These are phyloP conservation scores for Helicoverpa armigera DNA, from an alignment of 1,140 invertebrate genomes.

Conservation along the genomic window DNA sequence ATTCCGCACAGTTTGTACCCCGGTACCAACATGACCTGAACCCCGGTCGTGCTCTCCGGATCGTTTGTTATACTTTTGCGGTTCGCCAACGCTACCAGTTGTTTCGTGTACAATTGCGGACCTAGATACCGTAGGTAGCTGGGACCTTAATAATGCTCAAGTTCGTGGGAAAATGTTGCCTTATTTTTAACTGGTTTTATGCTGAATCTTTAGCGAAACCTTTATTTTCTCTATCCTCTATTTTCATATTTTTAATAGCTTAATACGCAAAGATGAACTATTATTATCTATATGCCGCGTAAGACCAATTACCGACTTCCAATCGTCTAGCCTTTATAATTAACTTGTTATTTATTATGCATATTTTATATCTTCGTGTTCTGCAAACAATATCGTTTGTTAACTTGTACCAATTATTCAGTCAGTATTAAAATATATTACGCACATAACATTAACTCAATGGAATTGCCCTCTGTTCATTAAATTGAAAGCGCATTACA, in stretches of 20 bases:
- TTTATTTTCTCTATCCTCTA: not conserved
- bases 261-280: not conserved
- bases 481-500: slow-evolving; percentile 28
- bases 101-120: slow-evolving; percentile 65
- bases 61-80: slow-evolving; percentile 77
- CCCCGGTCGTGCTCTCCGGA: slow-evolving; percentile 74
- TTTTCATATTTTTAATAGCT: not conserved
- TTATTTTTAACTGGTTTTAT: slow-evolving; percentile 14
- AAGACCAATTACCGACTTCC: not conserved
- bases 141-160: slow-evolving; percentile 54
- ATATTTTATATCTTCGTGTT: slow-evolving; percentile 24
- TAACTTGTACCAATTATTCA: slow-evolving; percentile 23
- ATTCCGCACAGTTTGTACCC: slow-evolving; percentile 61
- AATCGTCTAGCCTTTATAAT: not conserved
- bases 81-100: slow-evolving; percentile 68
- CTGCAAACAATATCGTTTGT: slow-evolving; percentile 23
- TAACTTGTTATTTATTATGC: slow-evolving; percentile 9
- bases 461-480: slow-evolving; percentile 1
- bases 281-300: not conserved
- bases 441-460: slow-evolving; percentile 29
- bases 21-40: slow-evolving; percentile 64
- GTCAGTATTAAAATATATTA: slow-evolving; percentile 18
- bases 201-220: not conserved
- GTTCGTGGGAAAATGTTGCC: slow-evolving; percentile 58
- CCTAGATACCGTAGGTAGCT: slow-evolving; percentile 63